Conservation (phyloP, 2,797 vertebrate genomes). For the Macropus fuliginosus region DNA sequence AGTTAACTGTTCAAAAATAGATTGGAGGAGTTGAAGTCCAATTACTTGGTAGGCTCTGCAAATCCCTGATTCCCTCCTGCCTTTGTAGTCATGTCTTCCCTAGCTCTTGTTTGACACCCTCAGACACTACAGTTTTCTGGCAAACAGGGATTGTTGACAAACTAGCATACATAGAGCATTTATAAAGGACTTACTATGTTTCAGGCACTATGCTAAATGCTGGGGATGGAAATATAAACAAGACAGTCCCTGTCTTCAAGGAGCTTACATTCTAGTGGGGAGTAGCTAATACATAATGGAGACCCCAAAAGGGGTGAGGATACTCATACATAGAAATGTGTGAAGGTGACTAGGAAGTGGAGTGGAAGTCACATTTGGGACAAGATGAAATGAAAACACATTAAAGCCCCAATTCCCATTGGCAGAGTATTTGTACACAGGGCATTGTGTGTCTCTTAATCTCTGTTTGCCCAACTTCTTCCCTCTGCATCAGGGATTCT, state of each 20-base stretch:
- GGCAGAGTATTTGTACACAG: not conserved
- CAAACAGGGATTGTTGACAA: not conserved
- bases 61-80: not conserved
- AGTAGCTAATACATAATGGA: not conserved
- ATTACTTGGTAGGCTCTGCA: not conserved
- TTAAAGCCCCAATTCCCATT: not conserved
- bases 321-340: not conserved
- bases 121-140: no score
- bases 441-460: not conserved
- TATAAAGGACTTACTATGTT: not conserved
- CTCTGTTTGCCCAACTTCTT: not conserved
- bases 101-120: not conserved
- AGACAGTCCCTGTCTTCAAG: not conserved
- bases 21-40: not conserved
- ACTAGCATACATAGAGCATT: not conserved
- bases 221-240: not conserved
- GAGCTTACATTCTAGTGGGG: no score
- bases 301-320: not conserved
- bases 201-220: not conserved
- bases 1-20: not conserved
- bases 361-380: not conserved
- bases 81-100: not conserved
- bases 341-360: not conserved
- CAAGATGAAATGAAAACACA: not conserved
- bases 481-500: not conserved